Base-by-base conservation (phyloP, 1,140 invertebrate species). In the Ceratosolen fusciceps region DNA sequence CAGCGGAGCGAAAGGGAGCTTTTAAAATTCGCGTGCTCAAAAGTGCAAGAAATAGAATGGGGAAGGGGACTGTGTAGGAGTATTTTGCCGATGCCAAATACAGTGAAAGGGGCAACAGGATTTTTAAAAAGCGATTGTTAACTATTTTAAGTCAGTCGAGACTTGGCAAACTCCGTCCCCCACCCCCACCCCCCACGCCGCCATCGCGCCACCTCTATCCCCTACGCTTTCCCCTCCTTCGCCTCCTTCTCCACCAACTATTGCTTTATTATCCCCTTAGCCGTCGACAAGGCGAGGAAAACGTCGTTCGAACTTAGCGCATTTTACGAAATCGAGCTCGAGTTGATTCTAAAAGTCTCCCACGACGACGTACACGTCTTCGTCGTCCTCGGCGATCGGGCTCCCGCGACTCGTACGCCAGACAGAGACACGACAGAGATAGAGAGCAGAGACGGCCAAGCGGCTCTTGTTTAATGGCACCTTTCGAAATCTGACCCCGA, bases 251-350 rank as follows among this genome's bases (percentile, higher is more conserved):
- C n/a, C n/a, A n/a, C n/a, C n/a, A n/a, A n/a, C n/a, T 73, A 14
- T 26, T 24, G 52, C 49, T 34, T 39, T 37, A 56, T 31, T n/a
- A n/a, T 56, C 24, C 31, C 39, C 52, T 73, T 31, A n/a, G 37
- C n/a, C 39, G 8, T 7, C 19, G 54, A 39, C 29, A 54, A 4
- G 24, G 9, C n/a, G 26, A 54, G n/a, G 37, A 72, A 73, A 58
- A 4, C 31, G 71, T 56, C 71, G 34, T 73, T 56, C 58, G 31
- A 58, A 58, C 49, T 58, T 58, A 7, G 54, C 34, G 71, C 52
- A 29, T 58, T 73, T 73, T 58, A 37, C 54, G 71, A 73, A 73
- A 73, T 73, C 31, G 31, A 19, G n/a, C n/a, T n/a, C n/a, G n/a
- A n/a, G n/a, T n/a, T n/a, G n/a, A n/a, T n/a, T n/a, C n/a, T n/a